Percentiles rank a stretch among this genome's conserved stretches.
These are phyloP conservation scores for Leptinotarsa haldemani DNA, from an alignment of 2,888 invertebrate genomes.

Conservation along the genomic window DNA sequence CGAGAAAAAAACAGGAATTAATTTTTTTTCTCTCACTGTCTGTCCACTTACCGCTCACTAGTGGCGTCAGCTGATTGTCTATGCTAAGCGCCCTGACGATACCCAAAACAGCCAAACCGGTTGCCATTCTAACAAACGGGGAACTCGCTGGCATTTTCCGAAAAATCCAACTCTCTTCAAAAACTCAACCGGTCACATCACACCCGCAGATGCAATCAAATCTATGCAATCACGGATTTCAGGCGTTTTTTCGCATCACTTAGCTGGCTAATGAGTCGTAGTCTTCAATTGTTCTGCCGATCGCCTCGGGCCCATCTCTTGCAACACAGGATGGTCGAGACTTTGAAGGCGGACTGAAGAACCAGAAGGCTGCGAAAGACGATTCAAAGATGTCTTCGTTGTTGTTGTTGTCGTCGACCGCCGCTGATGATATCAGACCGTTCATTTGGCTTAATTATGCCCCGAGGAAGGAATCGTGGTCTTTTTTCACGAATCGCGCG, in stretches of 20 bases:
- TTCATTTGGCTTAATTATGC: constrained; percentile 6
- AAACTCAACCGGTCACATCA: background rate
- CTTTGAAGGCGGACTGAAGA: background rate
- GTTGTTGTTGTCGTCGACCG: background rate
- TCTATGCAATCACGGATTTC: background rate
- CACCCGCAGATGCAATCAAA: background rate
- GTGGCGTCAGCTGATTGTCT: constrained; percentile 65
- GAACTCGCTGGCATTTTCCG: constrained; percentile 33
- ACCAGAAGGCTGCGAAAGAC: constrained; percentile 8
- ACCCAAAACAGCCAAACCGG: constrained; percentile 52
- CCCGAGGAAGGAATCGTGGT: constrained; percentile 8
- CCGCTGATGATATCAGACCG: constrained; percentile 20
- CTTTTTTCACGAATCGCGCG: constrained; percentile 7
- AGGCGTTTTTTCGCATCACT: constrained; percentile 25
- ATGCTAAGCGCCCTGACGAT: constrained; percentile 60
- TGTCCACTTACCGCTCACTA: constrained; percentile 64
- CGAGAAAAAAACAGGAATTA: background rate
- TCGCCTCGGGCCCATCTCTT: constrained; percentile 36
- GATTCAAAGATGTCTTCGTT: constrained; percentile 5
- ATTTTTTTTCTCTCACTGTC: background rate
- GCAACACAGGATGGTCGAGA: constrained; percentile 33
- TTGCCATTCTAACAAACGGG: constrained; percentile 42
- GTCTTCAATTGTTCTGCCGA: constrained; percentile 2
- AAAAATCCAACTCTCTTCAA: constrained; percentile 9
- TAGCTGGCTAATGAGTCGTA: background rate